phyloP scores from a whole-genome alignment of 2,113 vertebrate species.

The Forbesichthys papilliferus region DNA sequence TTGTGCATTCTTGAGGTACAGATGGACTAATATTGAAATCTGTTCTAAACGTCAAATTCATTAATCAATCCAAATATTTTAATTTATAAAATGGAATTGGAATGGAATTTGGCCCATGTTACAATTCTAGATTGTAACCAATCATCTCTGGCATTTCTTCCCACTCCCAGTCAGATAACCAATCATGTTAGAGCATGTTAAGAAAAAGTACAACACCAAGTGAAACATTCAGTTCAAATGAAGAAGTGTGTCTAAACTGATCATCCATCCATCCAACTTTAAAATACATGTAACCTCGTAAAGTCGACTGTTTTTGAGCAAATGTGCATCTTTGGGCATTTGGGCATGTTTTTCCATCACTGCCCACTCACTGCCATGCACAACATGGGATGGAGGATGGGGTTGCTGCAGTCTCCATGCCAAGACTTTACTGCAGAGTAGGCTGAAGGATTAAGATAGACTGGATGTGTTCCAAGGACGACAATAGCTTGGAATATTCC shows the following conservation, averaged over 20 bases:
- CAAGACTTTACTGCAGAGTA: constrained; percentile 77
- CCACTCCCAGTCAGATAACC: no score
- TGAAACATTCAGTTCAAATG: no score
- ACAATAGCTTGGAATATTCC: constrained; percentile 86
- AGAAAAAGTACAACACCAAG: no score
- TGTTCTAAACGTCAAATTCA: no score
- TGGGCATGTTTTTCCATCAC: constrained; percentile 44
- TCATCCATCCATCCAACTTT: constrained; percentile 8
- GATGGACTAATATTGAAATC: no score
- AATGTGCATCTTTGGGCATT: constrained; percentile 50
- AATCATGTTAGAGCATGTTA: no score
- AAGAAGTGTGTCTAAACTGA: constrained; percentile 16
- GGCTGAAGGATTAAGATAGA: constrained; percentile 75
- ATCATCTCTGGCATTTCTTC: no score
- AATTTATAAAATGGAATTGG: no score
- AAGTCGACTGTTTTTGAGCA: constrained; percentile 25
- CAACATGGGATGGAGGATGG: constrained; percentile 58
- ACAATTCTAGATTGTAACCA: no score
- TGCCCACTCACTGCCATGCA: constrained; percentile 66
- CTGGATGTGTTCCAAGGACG: constrained; percentile 74
- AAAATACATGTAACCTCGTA: constrained; percentile 33
- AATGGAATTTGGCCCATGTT: no score
- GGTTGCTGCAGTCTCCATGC: constrained; percentile 64
- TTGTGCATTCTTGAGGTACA: no score
- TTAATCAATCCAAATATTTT: no score